Evolutionary conservation across 2,888 invertebrate species (phyloP), one percentile per base, ranked within the genome.

Genomic region (Hoplodrina ambigua): DNA sequence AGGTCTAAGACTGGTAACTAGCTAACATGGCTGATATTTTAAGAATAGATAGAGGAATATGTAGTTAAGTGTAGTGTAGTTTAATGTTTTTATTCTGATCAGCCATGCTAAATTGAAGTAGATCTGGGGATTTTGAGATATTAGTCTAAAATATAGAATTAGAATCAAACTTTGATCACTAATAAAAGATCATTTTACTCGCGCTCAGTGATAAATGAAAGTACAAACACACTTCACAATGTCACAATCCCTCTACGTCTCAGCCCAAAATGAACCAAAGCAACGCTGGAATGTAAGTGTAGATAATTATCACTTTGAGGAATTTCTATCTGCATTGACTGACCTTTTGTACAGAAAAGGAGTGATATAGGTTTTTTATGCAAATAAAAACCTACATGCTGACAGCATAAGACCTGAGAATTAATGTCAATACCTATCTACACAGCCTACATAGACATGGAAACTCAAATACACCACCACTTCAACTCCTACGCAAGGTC

Each of bases 401-500:
- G 30, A 30, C 4, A 57, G 50, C 20, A 0, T 33, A 41, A 19
- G 46, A 50, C 44, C 25, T 52, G 15, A 19, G 19, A 33, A 79
- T 73, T 58, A 33, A 66, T 55, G 41, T 58, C 50, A 68, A 59
- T 46, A 8, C 1, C 2, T 37, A 8, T 1, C 2, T 37, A 53
- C 13, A 44, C 46, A 41, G 44, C 59, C 37, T 58, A 60, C 52
- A 33, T 62, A 13, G 52, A 69, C 57, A 67, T 64, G 46, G 54
- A 71, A 75, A 57, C 30, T 68, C 55, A 80, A 80, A 82, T 53
- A 75, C 46, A 75, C 73, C 50, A 77, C 72, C 72, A 76, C 78
- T 80, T 78, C 59, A 69, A 80, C 88, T 82, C 90, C 89, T 72
- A 89, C 89, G 85, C 92, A 92, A 92, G 92, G 92, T 88, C 89